Evolutionary conservation across 2,113 vertebrate species (phyloP).

Genomic region (Shinisaurus crocodilurus): DNA sequence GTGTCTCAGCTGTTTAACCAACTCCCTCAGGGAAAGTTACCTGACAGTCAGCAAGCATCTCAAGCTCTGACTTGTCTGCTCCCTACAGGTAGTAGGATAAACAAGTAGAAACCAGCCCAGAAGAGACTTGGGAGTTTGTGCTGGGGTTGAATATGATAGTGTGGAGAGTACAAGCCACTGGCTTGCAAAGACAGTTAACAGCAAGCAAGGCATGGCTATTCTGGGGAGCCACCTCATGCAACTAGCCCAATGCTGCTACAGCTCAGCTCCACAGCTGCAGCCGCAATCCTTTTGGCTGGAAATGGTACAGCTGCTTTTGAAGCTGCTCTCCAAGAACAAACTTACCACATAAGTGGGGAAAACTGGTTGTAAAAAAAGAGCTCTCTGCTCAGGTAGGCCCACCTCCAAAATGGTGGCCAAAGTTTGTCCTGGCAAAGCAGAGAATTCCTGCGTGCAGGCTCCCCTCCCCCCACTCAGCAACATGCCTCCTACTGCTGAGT

Average conservation of each 20-base stretch:
- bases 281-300: neutral
- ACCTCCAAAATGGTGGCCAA: too few relatives aligned
- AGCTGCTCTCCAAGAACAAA: neutral
- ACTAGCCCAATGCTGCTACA: neutral
- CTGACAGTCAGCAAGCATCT: neutral
- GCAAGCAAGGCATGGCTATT: neutral
- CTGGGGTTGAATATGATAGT: too few relatives aligned
- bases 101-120: neutral
- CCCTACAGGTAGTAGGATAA: neutral
- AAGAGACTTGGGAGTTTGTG: neutral
- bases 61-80: slow-evolving; percentile 24
- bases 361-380: neutral
- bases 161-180: neutral
- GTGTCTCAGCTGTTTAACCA: neutral
- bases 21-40: neutral
- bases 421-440: too few relatives aligned
- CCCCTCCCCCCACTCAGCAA: too few relatives aligned
- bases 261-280: neutral
- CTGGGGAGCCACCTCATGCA: neutral
- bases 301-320: too few relatives aligned
- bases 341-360: neutral
- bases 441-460: too few relatives aligned
- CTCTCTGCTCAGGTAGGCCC: neutral
- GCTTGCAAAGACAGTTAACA: neutral
- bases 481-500: too few relatives aligned